phyloP scores from a whole-genome alignment of 2,888 invertebrate genomes.

The Limnephilus rhombicus region DNA sequence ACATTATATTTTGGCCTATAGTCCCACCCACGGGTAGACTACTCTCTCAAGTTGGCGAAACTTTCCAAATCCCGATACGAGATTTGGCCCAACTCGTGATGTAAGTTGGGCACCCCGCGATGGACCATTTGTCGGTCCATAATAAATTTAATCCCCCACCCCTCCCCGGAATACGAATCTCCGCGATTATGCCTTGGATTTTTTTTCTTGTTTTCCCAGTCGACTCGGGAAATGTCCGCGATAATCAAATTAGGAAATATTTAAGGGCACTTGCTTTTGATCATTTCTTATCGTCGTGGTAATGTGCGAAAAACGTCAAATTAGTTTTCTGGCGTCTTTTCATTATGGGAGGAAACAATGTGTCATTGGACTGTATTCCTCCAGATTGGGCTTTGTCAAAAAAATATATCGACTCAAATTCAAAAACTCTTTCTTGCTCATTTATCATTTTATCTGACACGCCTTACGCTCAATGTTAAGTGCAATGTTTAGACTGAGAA shows the following conservation, averaged over 20 bases:
- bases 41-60: background rate
- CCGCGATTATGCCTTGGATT: constrained; percentile 40
- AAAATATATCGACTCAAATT: background rate
- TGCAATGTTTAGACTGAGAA: no score
- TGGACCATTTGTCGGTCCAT: constrained; percentile 34
- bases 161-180: constrained; percentile 46
- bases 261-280: constrained; percentile 38
- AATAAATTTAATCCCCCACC: constrained; percentile 47
- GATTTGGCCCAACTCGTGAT: constrained; percentile 12
- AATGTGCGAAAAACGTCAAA: constrained; percentile 29
- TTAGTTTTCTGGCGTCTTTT: constrained; percentile 31
- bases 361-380: background rate
- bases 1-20: background rate
- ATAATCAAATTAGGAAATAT: constrained; percentile 46
- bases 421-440: no score
- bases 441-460: no score
- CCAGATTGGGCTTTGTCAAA: background rate
- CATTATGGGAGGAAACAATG: background rate
- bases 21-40: background rate
- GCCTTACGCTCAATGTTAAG: no score
- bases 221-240: constrained; percentile 10
- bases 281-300: constrained; percentile 17
- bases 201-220: constrained; percentile 37
- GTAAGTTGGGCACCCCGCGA: constrained; percentile 18
- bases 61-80: background rate